phyloP scores from a whole-genome alignment of 1,140 invertebrate species.

The Zaprionus nigranus region DNA sequence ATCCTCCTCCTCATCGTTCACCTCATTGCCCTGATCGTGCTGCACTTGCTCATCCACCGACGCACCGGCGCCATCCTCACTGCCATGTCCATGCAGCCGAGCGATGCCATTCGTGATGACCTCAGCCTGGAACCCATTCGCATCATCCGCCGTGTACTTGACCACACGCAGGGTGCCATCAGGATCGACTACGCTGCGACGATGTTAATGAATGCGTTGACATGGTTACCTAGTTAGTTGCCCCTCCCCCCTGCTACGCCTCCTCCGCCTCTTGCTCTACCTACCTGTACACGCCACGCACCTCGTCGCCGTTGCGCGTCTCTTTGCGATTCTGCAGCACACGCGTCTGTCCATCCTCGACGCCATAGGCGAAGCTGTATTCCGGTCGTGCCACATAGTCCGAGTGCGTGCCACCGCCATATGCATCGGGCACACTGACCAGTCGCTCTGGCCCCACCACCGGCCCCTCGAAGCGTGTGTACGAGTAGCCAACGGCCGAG shows the following conservation, averaged over 20 bases:
- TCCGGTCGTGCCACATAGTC: conserved; percentile 89
- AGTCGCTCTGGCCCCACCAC: conserved; percentile 87
- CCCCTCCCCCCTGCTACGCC: conserved; percentile 7
- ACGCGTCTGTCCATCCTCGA: conserved; percentile 88
- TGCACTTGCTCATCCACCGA: conserved; percentile 52
- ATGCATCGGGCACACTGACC: conserved; percentile 85
- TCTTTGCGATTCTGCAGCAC: conserved; percentile 90
- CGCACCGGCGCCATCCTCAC: conserved; percentile 15
- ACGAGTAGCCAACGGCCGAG: conserved; percentile 87
- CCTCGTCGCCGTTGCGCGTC: conserved; percentile 88
- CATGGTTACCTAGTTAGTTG: conserved; percentile 34
- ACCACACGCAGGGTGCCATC: conserved; percentile 85
- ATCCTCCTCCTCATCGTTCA: conserved; percentile 33
- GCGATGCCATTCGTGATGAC: conserved; percentile 80
- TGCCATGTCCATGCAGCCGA: conserved; percentile 71
- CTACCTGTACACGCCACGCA: conserved; percentile 88
- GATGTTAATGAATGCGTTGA: conserved; percentile 57
- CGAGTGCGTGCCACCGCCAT: conserved; percentile 82
- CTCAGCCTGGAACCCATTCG: conserved; percentile 86
- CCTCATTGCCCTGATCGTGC: conserved; percentile 42
- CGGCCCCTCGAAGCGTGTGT: conserved; percentile 88
- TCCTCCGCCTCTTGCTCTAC: conserved; percentile 21
- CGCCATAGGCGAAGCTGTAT: conserved; percentile 89
- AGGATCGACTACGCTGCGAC: conserved; percentile 84
- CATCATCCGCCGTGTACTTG: conserved; percentile 85